Conservation (phyloP, 1,140 invertebrate genomes). For the Bursaphelenchus mucronatus region DNA sequence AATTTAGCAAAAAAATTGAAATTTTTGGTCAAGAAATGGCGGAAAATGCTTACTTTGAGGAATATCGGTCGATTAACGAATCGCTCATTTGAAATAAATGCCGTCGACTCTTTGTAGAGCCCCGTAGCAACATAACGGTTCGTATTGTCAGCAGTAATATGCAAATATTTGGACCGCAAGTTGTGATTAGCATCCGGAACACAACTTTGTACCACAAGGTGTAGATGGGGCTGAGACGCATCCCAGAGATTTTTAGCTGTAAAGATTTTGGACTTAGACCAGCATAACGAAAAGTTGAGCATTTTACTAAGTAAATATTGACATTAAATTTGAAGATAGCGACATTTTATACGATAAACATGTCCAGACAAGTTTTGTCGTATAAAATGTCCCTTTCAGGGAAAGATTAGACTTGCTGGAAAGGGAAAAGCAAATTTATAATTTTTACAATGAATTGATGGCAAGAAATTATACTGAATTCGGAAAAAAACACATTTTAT, state of each 20-base stretch:
- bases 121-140: constrained; percentile 42
- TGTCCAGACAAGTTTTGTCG: no score
- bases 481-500: no score
- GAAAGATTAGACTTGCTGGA: no score
- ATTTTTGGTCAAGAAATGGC: background rate
- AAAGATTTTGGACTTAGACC: background rate
- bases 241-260: constrained; percentile 34
- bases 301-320: background rate
- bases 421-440: no score
- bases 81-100: constrained; percentile 53
- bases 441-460: no score
- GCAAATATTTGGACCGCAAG: constrained; percentile 46
- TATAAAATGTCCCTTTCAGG: no score
- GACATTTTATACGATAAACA: no score
- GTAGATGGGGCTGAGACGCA: constrained; percentile 35
- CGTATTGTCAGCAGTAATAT: constrained; percentile 38
- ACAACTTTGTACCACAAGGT: constrained; percentile 43
- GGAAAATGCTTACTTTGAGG: constrained; percentile 33
- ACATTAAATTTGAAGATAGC: background rate
- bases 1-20: no score
- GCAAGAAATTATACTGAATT: no score
- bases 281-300: no score
- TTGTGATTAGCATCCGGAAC: constrained; percentile 44
- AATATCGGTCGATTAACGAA: constrained; percentile 44
- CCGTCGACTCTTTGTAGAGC: constrained; percentile 40